phyloP scores from a whole-genome alignment of 2,888 invertebrate species.

The Mechanitis mazaeus region DNA sequence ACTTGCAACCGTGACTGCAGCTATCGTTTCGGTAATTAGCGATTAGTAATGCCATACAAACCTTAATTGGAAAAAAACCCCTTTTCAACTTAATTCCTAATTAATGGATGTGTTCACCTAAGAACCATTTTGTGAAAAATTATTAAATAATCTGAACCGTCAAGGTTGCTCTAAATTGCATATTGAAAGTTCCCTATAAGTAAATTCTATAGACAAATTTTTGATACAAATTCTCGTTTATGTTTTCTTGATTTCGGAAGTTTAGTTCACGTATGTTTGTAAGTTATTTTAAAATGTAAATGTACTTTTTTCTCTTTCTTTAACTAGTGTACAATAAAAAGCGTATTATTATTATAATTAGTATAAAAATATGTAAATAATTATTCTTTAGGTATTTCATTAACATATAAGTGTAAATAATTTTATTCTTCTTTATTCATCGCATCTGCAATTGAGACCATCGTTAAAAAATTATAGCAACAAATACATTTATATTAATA shows the following conservation, averaged over 20 bases:
- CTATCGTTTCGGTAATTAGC: conserved; percentile 58
- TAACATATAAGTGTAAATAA: no score
- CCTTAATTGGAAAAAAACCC: conserved; percentile 55
- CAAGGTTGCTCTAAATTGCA: background rate
- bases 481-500: conserved; percentile 4
- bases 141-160: conserved; percentile 7
- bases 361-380: background rate
- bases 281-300: no score
- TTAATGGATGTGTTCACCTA: conserved; percentile 24
- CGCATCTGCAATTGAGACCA: background rate
- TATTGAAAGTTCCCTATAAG: background rate
- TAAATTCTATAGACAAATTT: background rate
- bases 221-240: background rate
- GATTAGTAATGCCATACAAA: conserved; percentile 59
- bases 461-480: conserved; percentile 4
- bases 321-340: no score
- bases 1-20: conserved; percentile 21
- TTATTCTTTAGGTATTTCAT: no score
- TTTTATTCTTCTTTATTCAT: no score
- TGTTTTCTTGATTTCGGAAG: background rate
- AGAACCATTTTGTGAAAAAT: conserved; percentile 18
- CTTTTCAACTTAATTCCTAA: conserved; percentile 34
- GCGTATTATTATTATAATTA: background rate
- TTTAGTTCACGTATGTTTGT: no score
- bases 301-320: no score